A percentile compares a stretch with the other conserved stretches of the same genome.
phyloP scores from a whole-genome alignment of 2,888 invertebrate genomes.

The Drosophila siamana region DNA sequence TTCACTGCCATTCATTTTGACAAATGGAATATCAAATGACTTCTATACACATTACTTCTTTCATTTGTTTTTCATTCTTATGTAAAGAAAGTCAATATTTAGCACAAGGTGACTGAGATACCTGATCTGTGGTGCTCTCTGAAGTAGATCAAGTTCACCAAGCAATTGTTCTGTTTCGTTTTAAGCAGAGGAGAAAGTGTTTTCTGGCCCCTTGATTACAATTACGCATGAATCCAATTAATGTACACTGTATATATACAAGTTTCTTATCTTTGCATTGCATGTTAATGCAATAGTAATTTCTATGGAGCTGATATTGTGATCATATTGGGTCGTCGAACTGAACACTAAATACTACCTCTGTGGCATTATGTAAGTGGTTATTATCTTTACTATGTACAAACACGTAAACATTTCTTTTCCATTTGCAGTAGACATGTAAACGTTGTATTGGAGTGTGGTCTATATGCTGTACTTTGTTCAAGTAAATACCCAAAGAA shows the following conservation, averaged over 20 bases:
- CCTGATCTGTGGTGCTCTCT: not conserved
- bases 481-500: too few species aligned
- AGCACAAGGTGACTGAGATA: slow-evolving; percentile 26
- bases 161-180: not conserved
- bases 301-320: not conserved
- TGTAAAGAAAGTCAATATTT: slow-evolving; percentile 34
- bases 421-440: too few species aligned
- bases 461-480: too few species aligned
- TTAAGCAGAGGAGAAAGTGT: not conserved
- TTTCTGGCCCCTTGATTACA: too few species aligned
- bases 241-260: not conserved
- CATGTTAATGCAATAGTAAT: not conserved
- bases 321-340: slow-evolving; percentile 3
- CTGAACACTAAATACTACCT: not conserved
- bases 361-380: not conserved
- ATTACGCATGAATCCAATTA: too few species aligned
- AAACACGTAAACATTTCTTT: not conserved
- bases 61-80: not conserved
- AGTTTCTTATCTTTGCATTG: not conserved
- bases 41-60: not conserved
- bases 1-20: not conserved
- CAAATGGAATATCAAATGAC: slow-evolving; percentile 20
- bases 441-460: too few species aligned
- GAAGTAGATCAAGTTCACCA: slow-evolving; percentile 35
- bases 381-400: not conserved